Conservation (phyloP, 2,888 invertebrate species). For the Chymomyza fuscimana region DNA sequence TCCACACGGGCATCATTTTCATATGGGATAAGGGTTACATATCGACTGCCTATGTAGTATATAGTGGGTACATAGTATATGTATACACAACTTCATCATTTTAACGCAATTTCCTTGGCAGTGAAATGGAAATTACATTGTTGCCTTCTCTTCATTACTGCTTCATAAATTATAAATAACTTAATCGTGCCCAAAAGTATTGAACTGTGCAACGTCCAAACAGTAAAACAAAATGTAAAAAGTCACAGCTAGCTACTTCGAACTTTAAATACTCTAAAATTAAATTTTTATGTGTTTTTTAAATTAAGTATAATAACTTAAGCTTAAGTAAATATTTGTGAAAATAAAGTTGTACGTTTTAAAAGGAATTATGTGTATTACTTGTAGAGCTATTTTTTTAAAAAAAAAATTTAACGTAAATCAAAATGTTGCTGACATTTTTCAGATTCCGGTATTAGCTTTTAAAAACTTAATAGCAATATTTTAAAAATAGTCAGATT, state of each 20-base stretch:
- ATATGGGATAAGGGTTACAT: constrained; percentile 32
- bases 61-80: background rate
- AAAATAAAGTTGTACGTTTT: no score
- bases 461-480: no score
- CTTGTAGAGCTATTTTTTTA: no score
- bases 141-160: constrained; percentile 7
- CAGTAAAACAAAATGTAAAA: constrained; percentile 11
- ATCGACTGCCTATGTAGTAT: background rate
- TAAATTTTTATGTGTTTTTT: background rate
- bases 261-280: background rate
- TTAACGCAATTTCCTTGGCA: constrained; percentile 62
- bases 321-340: no score
- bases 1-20: constrained; percentile 27
- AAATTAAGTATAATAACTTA: no score
- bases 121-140: constrained; percentile 54
- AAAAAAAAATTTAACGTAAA: no score
- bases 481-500: no score
- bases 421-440: no score
- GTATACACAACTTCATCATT: constrained; percentile 50
- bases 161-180: constrained; percentile 69
- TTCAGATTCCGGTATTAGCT: no score
- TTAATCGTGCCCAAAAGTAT: constrained; percentile 70
- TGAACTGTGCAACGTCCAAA: constrained; percentile 49
- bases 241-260: background rate
- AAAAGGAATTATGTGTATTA: no score